Conservation (phyloP, 2,888 invertebrate species). For the Coenonympha glycerion region DNA sequence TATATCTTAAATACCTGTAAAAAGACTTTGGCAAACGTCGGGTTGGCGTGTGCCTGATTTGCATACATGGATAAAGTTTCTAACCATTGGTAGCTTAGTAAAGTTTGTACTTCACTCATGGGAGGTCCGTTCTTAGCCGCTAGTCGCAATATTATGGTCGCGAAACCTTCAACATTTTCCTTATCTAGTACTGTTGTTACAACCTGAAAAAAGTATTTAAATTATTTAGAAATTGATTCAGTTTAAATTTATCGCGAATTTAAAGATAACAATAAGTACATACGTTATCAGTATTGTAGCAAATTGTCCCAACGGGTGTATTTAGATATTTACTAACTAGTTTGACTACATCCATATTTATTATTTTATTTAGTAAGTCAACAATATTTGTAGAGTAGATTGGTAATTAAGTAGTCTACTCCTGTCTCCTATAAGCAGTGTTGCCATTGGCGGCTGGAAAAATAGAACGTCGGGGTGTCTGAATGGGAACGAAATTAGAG, state of each 20-base stretch:
- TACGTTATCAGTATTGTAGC: slow-evolving; percentile 74
- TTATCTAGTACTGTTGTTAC: slow-evolving; percentile 61
- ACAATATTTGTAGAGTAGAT: too few relatives aligned
- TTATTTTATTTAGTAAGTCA: neutral
- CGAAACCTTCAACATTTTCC: slow-evolving; percentile 67
- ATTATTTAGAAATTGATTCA: neutral
- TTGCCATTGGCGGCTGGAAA: too few relatives aligned
- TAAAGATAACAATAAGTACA: neutral
- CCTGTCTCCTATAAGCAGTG: too few relatives aligned
- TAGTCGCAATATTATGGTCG: slow-evolving; percentile 69
- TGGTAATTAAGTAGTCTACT: too few relatives aligned
- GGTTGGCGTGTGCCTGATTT: slow-evolving; percentile 62
- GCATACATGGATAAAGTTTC: slow-evolving; percentile 78
- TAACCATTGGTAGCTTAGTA: slow-evolving; percentile 79
- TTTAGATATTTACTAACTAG: slow-evolving; percentile 73
- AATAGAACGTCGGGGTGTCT: too few relatives aligned
- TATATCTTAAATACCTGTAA: slow-evolving; percentile 56
- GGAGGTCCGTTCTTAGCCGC: slow-evolving; percentile 56
- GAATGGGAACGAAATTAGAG: too few relatives aligned
- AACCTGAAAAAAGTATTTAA: slow-evolving; percentile 48
- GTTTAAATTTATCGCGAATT: neutral
- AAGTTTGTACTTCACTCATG: slow-evolving; percentile 56
- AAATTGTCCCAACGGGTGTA: slow-evolving; percentile 66
- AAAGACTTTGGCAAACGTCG: slow-evolving; percentile 62
- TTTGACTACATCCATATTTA: slow-evolving; percentile 58